A percentile compares a stretch with the other conserved stretches of the same genome.
Evolutionary conservation across 2,888 invertebrate species (phyloP).

Genomic region (Tachina fera): DNA sequence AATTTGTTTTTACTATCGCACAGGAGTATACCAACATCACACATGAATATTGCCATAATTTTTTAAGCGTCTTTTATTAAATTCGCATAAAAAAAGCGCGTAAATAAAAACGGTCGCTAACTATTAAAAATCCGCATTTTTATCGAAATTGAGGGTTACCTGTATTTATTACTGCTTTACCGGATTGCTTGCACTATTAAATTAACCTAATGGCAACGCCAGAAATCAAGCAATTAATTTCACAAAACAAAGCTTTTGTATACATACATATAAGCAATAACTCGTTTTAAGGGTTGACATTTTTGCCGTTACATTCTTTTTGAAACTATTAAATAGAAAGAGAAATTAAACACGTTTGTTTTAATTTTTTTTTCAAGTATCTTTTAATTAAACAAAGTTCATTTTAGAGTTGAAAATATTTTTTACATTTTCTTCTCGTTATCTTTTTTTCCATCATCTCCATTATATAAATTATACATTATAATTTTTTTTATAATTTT

Average conservation of each 20-base stretch:
- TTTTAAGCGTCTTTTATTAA: too few species aligned
- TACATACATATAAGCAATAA: background rate
- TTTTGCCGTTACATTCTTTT: conserved; percentile 2
- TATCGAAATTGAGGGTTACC: background rate
- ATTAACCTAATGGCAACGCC: conserved; percentile 18
- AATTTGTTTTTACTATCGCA: too few species aligned
- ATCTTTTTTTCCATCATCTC: conserved; percentile 20
- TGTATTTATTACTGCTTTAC: background rate
- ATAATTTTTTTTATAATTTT: conserved; percentile 42
- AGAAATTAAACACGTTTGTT: conserved; percentile 23
- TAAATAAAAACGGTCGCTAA: too few species aligned
- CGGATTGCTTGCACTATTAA: too few species aligned
- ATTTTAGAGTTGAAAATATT: conserved; percentile 24
- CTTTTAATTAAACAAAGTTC: conserved; percentile 45
- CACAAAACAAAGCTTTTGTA: conserved; percentile 48
- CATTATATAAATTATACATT: too few species aligned
- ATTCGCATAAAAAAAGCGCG: too few species aligned
- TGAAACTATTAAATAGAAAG: background rate
- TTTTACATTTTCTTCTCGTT: conserved; percentile 37
- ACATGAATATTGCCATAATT: too few species aligned
- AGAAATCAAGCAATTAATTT: background rate
- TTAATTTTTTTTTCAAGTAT: conserved; percentile 23
- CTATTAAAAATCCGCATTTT: too few species aligned
- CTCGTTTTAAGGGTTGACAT: conserved; percentile 9
- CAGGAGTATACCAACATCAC: too few species aligned